Evolutionary conservation across 2,888 invertebrate genomes (phyloP).

Genomic region (Apantesis nais): DNA sequence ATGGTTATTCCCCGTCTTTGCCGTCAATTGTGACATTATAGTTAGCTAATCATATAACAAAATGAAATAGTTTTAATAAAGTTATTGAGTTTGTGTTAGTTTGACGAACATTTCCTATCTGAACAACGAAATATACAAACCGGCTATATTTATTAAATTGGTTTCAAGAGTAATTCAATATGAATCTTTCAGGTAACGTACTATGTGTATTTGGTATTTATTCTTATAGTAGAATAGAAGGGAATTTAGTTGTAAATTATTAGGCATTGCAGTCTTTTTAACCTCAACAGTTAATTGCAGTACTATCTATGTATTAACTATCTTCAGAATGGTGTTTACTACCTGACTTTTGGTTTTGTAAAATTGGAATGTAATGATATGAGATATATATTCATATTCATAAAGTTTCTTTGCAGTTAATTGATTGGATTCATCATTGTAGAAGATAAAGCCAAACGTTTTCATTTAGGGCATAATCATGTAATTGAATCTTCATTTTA

Average conservation of each 20-base stretch:
- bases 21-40: slow-evolving; percentile 1
- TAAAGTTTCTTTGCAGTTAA: neutral
- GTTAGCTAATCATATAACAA: neutral
- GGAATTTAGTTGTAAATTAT: neutral
- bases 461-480: neutral
- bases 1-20: neutral
- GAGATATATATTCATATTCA: neutral
- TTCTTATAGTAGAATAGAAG: neutral
- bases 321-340: neutral
- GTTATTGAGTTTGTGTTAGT: neutral
- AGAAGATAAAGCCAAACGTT: neutral
- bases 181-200: slow-evolving; percentile 12
- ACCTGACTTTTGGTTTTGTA: neutral
- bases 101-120: neutral
- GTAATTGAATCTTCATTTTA: neutral
- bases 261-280: neutral
- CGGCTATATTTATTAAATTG: neutral
- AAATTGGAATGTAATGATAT: neutral
- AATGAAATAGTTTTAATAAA: neutral
- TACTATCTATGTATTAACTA: too few relatives aligned
- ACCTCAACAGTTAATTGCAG: neutral
- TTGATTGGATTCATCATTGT: too few relatives aligned
- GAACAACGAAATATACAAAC: neutral
- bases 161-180: neutral
- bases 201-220: neutral